phyloP scores from a whole-genome alignment of 2,797 vertebrate species.

The Tympanoctomys barrerae region DNA sequence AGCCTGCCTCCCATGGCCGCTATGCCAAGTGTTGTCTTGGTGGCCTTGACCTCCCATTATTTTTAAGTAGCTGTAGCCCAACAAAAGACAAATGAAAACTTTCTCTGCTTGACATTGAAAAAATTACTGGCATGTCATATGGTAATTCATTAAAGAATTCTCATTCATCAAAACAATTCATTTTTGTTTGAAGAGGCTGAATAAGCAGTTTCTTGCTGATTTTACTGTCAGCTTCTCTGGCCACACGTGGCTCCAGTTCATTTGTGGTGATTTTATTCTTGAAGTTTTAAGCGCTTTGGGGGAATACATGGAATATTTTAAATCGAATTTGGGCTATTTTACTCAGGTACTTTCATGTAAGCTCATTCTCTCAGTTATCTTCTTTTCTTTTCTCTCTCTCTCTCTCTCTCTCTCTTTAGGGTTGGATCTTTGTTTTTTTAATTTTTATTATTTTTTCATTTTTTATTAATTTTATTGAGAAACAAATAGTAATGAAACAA shows the following conservation, averaged over 20 bases:
- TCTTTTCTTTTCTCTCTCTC: conserved; percentile 54
- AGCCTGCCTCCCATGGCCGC: conserved; percentile 19
- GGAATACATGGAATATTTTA: conserved; percentile 81
- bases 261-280: conserved; percentile 84
- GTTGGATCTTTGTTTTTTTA: too few relatives aligned
- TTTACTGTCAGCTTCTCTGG: conserved; percentile 84
- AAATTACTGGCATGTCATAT: conserved; percentile 86
- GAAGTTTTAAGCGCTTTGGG: conserved; percentile 82
- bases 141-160: conserved; percentile 88
- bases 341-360: conserved; percentile 66
- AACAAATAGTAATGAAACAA: too few relatives aligned
- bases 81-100: conserved; percentile 83
- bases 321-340: conserved; percentile 74
- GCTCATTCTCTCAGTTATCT: conserved; percentile 57
- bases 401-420: too few relatives aligned
- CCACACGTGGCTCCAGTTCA: conserved; percentile 84
- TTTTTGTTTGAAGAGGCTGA: conserved; percentile 89
- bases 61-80: conserved; percentile 82
- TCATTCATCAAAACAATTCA: conserved; percentile 89
- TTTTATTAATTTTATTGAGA: too few relatives aligned
- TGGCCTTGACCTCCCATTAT: conserved; percentile 82
- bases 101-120: conserved; percentile 87
- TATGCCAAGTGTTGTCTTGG: conserved; percentile 58
- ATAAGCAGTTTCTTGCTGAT: conserved; percentile 88
- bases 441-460: too few relatives aligned